Conservation (phyloP, 2,113 vertebrate genomes). For the Cebus imitator region DNA sequence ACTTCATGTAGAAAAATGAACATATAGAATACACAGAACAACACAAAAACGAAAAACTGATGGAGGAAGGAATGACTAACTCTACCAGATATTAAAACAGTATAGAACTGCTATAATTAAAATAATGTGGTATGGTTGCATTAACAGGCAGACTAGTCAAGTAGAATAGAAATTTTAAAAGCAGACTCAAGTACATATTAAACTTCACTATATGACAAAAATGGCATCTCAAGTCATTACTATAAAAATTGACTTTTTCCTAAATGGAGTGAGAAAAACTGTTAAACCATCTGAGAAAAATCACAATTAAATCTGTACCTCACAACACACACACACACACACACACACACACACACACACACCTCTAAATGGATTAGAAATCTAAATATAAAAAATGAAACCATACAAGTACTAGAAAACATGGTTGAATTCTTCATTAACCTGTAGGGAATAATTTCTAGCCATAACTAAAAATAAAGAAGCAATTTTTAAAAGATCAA, state of each 20-base stretch:
- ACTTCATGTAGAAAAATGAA: conserved; percentile 8
- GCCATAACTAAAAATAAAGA: background rate
- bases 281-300: background rate
- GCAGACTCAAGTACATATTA: background rate
- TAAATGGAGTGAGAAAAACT: background rate
- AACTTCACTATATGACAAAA: background rate
- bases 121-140: background rate
- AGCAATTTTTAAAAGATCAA: conserved; percentile 2
- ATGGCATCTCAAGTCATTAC: background rate
- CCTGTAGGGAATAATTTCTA: background rate
- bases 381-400: background rate
- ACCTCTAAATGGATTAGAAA: background rate
- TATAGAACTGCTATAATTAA: background rate
- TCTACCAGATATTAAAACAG: background rate
- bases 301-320: background rate
- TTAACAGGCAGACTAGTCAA: background rate
- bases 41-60: background rate
- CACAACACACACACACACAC: background rate
- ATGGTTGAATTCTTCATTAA: background rate
- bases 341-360: background rate
- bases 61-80: background rate
- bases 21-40: background rate
- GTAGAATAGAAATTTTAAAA: background rate
- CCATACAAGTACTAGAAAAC: background rate
- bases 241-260: background rate